Evolutionary conservation across 2,888 invertebrate genomes (phyloP), one percentile per base, ranked within the genome.

Genomic region (Eupithecia tripunctaria): DNA sequence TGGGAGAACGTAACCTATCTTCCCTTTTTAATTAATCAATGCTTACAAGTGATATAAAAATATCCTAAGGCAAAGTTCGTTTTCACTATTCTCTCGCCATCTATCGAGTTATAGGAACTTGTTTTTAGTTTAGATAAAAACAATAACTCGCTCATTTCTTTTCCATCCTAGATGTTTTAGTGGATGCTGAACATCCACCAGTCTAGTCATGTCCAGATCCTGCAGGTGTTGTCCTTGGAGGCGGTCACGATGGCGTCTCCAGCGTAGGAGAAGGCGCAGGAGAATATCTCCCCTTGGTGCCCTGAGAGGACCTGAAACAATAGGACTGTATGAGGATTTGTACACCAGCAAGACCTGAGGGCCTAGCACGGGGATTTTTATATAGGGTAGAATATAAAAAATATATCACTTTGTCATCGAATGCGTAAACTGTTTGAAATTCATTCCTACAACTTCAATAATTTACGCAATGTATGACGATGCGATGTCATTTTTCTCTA

Each of bases 241-340:
- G 97, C 97, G 25, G 98, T 98, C 79, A 97, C 92, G 80, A 98
- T 96, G 7, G 96, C 96, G 83, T 97, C 97, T 0, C 97, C 97
- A 0, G 96, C 95, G 88, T 97, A 97, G 47, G 97, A 97, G 87
- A 96, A 97, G 1, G 96, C 96, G 82, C 97, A 97, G n/a, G 97
- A 97, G 89, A 97, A 97, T 62, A 98, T 97, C 86, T 97, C 97
- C 10, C 96, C 96, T 25, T 96, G 95, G 82, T 98, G 98, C 0
- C 97, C 97, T 14, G 96, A 95, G 6, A 98, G 92, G 15, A 96
- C 95, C 91, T 97, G 95, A 18, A 88, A 81, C 32, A 6, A 64
- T 60, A 3, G 29, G 14, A 3, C 18, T 18, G 60, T 21, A 18
- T 60, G 60, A 29, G 15, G 27, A 59, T 27, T 27, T 59, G 60